phyloP scores from a whole-genome alignment of 2,113 vertebrate genomes.

The Gymnarchus niloticus region DNA sequence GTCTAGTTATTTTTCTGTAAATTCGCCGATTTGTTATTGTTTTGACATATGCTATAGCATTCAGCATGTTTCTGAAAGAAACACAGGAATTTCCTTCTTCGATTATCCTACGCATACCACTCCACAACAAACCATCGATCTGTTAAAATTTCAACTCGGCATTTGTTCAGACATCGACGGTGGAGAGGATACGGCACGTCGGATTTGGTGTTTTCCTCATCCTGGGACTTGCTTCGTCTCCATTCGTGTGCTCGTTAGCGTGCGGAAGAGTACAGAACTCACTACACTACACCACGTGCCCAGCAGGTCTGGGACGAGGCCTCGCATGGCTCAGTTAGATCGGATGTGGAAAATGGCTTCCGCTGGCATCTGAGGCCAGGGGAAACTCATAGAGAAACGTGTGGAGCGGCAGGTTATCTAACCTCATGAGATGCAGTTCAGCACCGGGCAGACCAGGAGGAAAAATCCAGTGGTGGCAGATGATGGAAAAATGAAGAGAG shows the following conservation, averaged over 20 bases:
- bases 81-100: background rate
- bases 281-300: no score
- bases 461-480: background rate
- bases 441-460: background rate
- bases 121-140: background rate
- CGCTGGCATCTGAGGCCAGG: conserved; percentile 12
- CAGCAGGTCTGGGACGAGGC: background rate
- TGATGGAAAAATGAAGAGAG: background rate
- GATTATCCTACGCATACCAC: background rate
- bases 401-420: conserved; percentile 31
- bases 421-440: conserved; percentile 34
- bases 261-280: background rate
- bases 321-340: background rate
- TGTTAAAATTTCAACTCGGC: background rate
- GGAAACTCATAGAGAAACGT: conserved; percentile 18
- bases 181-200: no score
- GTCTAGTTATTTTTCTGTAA: background rate
- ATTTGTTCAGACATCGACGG: background rate
- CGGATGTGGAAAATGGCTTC: background rate
- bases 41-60: background rate
- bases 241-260: background rate
- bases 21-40: background rate
- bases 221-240: background rate
- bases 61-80: background rate
- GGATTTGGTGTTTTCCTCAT: background rate